Percentiles rank a stretch among this genome's conserved stretches.
phyloP scores from a whole-genome alignment of 1,140 invertebrate species.

The Drosophila bocki region DNA sequence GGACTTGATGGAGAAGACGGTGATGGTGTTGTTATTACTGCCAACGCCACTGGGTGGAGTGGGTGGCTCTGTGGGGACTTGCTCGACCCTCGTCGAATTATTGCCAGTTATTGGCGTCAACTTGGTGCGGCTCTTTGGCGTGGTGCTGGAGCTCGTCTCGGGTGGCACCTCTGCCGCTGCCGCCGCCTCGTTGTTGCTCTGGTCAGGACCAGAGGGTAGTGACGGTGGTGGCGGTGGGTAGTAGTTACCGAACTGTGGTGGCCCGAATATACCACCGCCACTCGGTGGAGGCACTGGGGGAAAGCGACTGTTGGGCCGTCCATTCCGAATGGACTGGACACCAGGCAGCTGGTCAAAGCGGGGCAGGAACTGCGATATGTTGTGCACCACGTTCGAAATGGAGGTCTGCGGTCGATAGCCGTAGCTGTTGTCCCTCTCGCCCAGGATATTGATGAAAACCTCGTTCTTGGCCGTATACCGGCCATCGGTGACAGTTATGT shows the following conservation, averaged over 20 bases:
- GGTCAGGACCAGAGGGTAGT: background rate
- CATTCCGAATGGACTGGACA: slow-evolving; percentile 72
- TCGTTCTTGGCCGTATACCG: slow-evolving; percentile 89
- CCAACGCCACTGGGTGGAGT: slow-evolving; percentile 1
- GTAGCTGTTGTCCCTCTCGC: slow-evolving; percentile 61
- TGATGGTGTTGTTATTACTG: slow-evolving; percentile 36
- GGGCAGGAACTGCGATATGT: slow-evolving; percentile 75
- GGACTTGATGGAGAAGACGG: slow-evolving; percentile 58
- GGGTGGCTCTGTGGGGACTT: slow-evolving; percentile 9
- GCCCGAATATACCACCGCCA: slow-evolving; percentile 40
- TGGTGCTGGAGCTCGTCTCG: slow-evolving; percentile 25
- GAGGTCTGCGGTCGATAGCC: slow-evolving; percentile 63
- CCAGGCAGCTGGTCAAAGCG: slow-evolving; percentile 68
- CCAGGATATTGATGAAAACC: slow-evolving; percentile 88
- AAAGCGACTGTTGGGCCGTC: slow-evolving; percentile 55
- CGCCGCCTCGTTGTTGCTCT: slow-evolving; percentile 6
- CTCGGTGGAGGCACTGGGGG: slow-evolving; percentile 51
- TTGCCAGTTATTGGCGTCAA: slow-evolving; percentile 63
- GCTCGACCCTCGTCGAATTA: slow-evolving; percentile 41
- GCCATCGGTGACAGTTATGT: slow-evolving; percentile 90
- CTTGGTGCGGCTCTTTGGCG: slow-evolving; percentile 63
- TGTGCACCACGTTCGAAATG: slow-evolving; percentile 76
- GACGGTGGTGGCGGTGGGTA: slow-evolving; percentile 38
- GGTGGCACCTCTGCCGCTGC: slow-evolving; percentile 3
- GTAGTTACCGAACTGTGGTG: slow-evolving; percentile 46